Percentiles rank a stretch among this genome's conserved stretches.
These are phyloP conservation scores for Falco biarmicus DNA, from an alignment of 2,797 vertebrate species.

Conservation along the genomic window DNA sequence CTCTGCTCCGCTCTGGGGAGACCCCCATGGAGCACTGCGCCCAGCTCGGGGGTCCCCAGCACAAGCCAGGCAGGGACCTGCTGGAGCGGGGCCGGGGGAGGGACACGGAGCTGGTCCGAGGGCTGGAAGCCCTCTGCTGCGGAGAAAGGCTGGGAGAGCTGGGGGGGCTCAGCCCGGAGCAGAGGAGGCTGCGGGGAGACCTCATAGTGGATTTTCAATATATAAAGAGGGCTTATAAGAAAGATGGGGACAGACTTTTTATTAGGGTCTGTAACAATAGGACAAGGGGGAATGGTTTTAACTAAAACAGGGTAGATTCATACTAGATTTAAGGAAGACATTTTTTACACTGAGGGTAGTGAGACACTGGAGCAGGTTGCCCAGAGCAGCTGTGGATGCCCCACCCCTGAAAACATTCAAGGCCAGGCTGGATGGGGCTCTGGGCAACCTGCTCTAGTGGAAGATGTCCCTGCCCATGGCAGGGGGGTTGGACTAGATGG, in stretches of 20 bases:
- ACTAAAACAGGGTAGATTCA: background rate
- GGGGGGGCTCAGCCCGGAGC: fast-evolving
- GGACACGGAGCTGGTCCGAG: fast-evolving
- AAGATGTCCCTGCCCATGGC: no score
- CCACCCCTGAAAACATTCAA: no score
- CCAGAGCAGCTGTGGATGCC: no score
- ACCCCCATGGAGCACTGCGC: background rate
- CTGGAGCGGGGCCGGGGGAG: fast-evolving
- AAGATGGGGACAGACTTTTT: background rate
- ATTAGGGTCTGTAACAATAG: fast-evolving
- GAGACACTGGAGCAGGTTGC: background rate
- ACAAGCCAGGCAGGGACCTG: fast-evolving
- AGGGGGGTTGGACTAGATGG: background rate
- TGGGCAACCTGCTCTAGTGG: no score
- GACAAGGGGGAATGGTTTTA: background rate
- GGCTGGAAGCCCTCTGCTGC: background rate
- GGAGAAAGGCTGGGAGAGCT: background rate
- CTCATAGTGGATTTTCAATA: background rate
- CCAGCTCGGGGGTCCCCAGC: background rate
- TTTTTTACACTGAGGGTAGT: fast-evolving
- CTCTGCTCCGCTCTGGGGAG: background rate
- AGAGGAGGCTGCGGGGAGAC: background rate
- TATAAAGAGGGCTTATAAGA: no score
- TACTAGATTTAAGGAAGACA: background rate
- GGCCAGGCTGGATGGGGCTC: no score